These are phyloP conservation scores for Electrophaes corylata DNA, from an alignment of 2,888 invertebrate species.

Conservation along the genomic window DNA sequence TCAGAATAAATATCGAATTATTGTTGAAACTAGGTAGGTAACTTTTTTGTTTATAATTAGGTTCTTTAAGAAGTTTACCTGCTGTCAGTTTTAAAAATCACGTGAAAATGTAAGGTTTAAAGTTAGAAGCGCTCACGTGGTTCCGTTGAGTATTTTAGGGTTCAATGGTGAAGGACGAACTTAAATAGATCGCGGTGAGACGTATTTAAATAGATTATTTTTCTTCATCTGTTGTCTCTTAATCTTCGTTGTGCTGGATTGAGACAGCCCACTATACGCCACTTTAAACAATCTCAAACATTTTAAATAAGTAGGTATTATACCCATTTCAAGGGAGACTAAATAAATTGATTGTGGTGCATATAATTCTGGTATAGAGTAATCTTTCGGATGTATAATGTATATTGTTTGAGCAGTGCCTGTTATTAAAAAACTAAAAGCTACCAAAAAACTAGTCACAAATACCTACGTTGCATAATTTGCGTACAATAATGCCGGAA, in stretches of 20 bases:
- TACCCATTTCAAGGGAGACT: no score
- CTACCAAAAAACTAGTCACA: no score
- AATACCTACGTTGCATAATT: not conserved
- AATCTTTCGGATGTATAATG: no score
- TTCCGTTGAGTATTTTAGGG: conserved; percentile 27
- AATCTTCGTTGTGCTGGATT: conserved; percentile 26
- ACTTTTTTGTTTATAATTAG: no score
- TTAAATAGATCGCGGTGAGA: conserved; percentile 34
- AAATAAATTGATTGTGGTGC: no score
- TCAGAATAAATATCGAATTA: no score
- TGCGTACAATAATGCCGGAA: not conserved
- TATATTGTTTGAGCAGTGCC: no score
- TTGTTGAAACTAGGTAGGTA: no score
- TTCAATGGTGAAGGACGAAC: conserved; percentile 40
- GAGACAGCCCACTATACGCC: conserved; percentile 10
- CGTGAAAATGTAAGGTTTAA: conserved; percentile 15
- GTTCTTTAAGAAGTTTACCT: no score
- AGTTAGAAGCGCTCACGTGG: conserved; percentile 15
- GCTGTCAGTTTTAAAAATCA: not conserved
- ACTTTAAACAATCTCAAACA: not conserved
- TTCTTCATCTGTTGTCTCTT: conserved; percentile 31
- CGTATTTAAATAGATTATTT: conserved; percentile 30
- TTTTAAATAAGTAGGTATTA: not conserved
- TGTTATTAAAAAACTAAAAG: no score
- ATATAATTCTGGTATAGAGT: no score